Base-by-base conservation (phyloP, 2,888 invertebrate genomes). In the Bombylius discolor region DNA sequence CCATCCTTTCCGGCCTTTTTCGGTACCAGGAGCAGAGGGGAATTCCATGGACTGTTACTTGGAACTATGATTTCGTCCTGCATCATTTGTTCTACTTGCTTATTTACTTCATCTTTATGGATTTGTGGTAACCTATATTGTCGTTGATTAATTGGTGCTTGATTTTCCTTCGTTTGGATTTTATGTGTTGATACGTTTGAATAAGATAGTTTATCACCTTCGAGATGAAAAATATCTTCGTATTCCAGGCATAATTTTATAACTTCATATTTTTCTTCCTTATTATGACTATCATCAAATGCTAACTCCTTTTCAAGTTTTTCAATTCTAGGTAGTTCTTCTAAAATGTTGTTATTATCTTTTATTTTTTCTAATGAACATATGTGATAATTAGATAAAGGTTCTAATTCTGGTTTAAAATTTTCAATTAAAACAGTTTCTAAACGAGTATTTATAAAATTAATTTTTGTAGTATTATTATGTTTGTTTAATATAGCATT, bases 31-130 rank as follows among this genome's bases (percentile, higher is more conserved):
- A 5, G 11, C 12, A 42, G 12, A 11, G 39, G 39, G 45, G 50
- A 50, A 56, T 53, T 47, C 60, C 62, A 62, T 52, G 65, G 64
- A 44, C 56, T 56, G 5, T 9, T 48, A 32, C 62, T 62, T 8
- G 60, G 62, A 52, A 53, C 47, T n/a, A 69, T 68, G 5, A 69
- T 68, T 3, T 57, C 56, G 54, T 67, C 52, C 13, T 61, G 14
- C 45, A 67, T 48, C 63, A 68, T 64, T 58, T 65, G 59, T 45
- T 61, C 42, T 5, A 66, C 62, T 64, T 67, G 66, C 14, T 13
- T 33, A 14, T 59, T 32, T 8, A 59, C 53, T 53, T 57, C 57
- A 1, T 23, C 12, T 13, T 59, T 51, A 12, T 59, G 59, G 5
- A 31, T 36, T 42, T 57, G 33, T 7, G 57, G 57, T 7, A 47